A percentile compares a stretch with the other conserved stretches of the same genome.
These are phyloP conservation scores for Parthenolecanium corni DNA, from an alignment of 2,888 invertebrate genomes.

Conservation along the genomic window DNA sequence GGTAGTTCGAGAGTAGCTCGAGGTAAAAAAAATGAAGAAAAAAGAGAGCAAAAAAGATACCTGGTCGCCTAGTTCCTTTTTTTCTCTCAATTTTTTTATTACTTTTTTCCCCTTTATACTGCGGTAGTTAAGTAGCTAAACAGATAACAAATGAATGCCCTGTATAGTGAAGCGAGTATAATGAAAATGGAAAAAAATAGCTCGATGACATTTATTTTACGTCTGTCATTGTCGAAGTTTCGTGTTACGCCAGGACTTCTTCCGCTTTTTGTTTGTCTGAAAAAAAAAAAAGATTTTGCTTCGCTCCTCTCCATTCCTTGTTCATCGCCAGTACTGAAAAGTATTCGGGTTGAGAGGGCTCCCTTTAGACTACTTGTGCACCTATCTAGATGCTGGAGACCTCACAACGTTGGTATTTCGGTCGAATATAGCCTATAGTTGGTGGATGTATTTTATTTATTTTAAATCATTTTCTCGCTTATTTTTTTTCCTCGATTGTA, in stretches of 20 bases:
- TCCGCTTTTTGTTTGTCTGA: conserved; percentile 26
- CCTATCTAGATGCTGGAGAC: neutral
- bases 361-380: neutral
- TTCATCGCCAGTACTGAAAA: neutral
- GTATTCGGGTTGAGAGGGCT: neutral
- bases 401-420: no score
- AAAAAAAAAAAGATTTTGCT: conserved; percentile 1
- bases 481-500: no score
- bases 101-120: neutral
- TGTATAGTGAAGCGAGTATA: neutral
- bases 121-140: conserved; percentile 11
- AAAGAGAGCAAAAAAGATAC: neutral
- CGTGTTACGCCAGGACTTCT: conserved; percentile 22
- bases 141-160: conserved; percentile 14
- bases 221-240: conserved; percentile 25
- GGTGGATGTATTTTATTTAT: no score
- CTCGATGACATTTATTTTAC: conserved; percentile 26
- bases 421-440: no score
- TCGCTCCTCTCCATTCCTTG: neutral
- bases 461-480: no score
- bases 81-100: no score
- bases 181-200: conserved; percentile 24
- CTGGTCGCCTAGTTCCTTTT: neutral
- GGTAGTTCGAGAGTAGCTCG: no score
- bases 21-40: neutral